Conservation (phyloP, 1,140 invertebrate species). For the Drosophila equinoxialis region DNA sequence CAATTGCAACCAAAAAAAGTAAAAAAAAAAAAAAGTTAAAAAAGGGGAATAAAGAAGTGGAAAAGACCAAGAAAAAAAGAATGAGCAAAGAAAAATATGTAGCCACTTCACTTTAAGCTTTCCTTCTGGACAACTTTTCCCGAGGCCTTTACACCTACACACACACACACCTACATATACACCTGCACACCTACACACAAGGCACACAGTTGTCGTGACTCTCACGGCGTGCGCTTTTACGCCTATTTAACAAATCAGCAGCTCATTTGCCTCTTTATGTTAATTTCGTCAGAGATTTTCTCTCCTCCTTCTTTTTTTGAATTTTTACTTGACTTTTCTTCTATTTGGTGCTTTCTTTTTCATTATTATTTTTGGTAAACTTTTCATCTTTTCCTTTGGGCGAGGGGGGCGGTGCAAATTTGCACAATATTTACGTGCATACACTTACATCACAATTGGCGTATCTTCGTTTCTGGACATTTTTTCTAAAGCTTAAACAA, state of each 20-base stretch:
- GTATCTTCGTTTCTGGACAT: conserved; percentile 72
- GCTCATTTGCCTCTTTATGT: conserved; percentile 73
- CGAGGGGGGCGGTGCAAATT: conserved; percentile 26
- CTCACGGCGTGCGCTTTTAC: conserved; percentile 69
- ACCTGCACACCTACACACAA: conserved; percentile 18
- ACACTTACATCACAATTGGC: conserved; percentile 75
- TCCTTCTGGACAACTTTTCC: conserved; percentile 54
- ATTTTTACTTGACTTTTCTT: conserved; percentile 41
- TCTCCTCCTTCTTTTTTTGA: not conserved
- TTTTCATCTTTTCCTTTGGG: conserved; percentile 18
- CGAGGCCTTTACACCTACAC: conserved; percentile 47
- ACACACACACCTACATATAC: conserved; percentile 13
- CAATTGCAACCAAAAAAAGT: conserved; percentile 59
- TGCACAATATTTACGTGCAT: conserved; percentile 20
- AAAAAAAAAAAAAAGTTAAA: conserved; percentile 26
- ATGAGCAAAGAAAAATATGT: conserved; percentile 49
- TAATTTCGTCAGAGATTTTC: conserved; percentile 65
- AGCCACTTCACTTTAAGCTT: conserved; percentile 52
- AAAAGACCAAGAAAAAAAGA: conserved; percentile 23
- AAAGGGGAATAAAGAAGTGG: not conserved
- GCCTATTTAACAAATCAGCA: conserved; percentile 78
- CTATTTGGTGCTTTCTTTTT: not conserved
- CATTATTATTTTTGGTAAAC: conserved; percentile 31
- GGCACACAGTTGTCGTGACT: conserved; percentile 57
- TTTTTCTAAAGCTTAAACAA: conserved; percentile 20